These are phyloP conservation scores for Xestoiulus laeticollis DNA, from an alignment of 2,888 invertebrate genomes.

Conservation along the genomic window DNA sequence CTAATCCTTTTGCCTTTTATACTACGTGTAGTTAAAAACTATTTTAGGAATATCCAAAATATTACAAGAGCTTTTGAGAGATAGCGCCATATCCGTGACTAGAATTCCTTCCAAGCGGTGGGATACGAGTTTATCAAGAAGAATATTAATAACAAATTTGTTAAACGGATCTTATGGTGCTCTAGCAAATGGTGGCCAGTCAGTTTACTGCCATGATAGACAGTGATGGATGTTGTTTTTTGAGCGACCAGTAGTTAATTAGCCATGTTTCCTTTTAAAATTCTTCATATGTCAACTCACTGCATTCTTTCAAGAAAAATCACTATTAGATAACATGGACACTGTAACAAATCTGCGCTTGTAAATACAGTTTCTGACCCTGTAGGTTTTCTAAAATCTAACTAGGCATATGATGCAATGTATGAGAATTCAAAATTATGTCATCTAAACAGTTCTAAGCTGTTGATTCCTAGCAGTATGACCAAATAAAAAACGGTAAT, in stretches of 20 bases:
- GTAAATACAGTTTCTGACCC: not conserved
- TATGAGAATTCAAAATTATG: too few relatives aligned
- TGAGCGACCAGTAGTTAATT: slow-evolving; percentile 29
- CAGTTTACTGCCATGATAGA: not conserved
- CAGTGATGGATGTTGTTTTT: slow-evolving; percentile 36
- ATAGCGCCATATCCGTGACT: not conserved
- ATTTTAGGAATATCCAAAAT: not conserved
- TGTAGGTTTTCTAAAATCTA: not conserved
- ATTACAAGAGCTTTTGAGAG: not conserved
- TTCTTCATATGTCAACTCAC: slow-evolving; percentile 18
- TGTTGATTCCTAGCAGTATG: too few relatives aligned
- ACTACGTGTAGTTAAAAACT: not conserved
- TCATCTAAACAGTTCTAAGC: too few relatives aligned
- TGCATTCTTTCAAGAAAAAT: not conserved
- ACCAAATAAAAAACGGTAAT: too few relatives aligned
- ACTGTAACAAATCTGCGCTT: not conserved
- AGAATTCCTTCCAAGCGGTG: not conserved
- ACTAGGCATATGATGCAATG: too few relatives aligned
- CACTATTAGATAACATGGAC: not conserved
- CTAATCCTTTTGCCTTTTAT: too few relatives aligned
- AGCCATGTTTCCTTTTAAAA: slow-evolving; percentile 43
- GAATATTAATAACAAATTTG: slow-evolving; percentile 39
- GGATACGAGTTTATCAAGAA: not conserved
- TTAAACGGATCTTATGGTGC: not conserved
- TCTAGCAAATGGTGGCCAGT: not conserved